These are phyloP conservation scores for Steatornis caripensis DNA, from an alignment of 2,113 vertebrate genomes.

Conservation along the genomic window DNA sequence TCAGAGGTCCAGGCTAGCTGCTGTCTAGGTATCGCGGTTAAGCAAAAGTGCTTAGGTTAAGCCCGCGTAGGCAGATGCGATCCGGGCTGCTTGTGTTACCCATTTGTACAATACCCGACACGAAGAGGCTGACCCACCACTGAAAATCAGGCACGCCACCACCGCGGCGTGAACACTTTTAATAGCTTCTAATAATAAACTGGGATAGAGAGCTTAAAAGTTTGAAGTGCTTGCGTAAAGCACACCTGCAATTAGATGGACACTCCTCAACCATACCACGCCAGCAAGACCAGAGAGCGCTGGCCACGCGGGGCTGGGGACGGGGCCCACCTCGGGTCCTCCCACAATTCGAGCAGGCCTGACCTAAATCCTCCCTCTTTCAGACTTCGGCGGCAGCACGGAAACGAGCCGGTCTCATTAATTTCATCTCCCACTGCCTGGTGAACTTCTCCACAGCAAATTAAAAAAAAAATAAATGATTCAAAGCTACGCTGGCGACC, in stretches of 20 bases:
- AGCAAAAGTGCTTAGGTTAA: background rate
- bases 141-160: accelerated
- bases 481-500: background rate
- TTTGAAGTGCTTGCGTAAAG: background rate
- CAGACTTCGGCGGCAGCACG: background rate
- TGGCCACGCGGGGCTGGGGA: background rate
- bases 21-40: background rate
- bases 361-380: slow-evolving; percentile 18
- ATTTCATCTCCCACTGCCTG: slow-evolving; percentile 11
- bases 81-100: background rate
- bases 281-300: background rate
- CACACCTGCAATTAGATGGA: slow-evolving; percentile 2
- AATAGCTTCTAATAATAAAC: background rate
- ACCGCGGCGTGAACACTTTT: background rate
- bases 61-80: background rate
- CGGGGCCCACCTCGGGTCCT: background rate
- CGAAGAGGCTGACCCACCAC: background rate
- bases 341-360: background rate
- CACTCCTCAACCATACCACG: background rate
- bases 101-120: background rate
- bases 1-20: background rate
- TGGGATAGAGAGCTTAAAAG: background rate
- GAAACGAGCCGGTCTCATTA: background rate
- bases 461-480: background rate
- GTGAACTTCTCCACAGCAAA: background rate